A percentile compares a stretch with the other conserved stretches of the same genome.
Evolutionary conservation across 2,888 invertebrate genomes (phyloP).

Genomic region (Tetanocera ferruginea): DNA sequence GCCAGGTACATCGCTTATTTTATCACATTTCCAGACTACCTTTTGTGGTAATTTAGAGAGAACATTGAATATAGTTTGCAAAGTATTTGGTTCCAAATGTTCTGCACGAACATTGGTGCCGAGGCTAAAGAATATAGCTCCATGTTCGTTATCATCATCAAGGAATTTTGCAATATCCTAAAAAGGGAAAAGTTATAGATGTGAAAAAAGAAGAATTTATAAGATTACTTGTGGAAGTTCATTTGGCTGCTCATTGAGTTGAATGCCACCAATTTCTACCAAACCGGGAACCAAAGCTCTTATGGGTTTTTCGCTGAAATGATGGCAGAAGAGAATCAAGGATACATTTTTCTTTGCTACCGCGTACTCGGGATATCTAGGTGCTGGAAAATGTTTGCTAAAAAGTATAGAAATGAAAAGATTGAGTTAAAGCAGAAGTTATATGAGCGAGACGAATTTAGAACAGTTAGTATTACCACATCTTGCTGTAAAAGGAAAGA

Average conservation of each 20-base stretch:
- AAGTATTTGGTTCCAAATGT: slow-evolving; percentile 70
- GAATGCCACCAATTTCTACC: slow-evolving; percentile 65
- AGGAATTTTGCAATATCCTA: slow-evolving; percentile 62
- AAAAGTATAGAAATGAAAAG: slow-evolving; percentile 16
- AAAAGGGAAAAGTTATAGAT: neutral
- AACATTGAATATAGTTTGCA: slow-evolving; percentile 72
- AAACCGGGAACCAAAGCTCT: slow-evolving; percentile 60
- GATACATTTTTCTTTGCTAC: slow-evolving; percentile 56
- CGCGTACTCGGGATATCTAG: slow-evolving; percentile 54
- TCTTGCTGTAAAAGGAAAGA: too few relatives aligned
- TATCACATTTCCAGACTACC: slow-evolving; percentile 76
- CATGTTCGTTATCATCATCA: slow-evolving; percentile 64
- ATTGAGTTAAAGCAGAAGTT: neutral
- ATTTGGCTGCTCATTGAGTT: slow-evolving; percentile 56
- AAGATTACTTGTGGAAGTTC: slow-evolving; percentile 51
- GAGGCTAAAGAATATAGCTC: slow-evolving; percentile 68
- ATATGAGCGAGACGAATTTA: too few relatives aligned
- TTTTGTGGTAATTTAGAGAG: slow-evolving; percentile 74
- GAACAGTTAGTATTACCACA: too few relatives aligned
- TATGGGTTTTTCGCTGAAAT: slow-evolving; percentile 60
- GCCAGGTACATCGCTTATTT: slow-evolving; percentile 61
- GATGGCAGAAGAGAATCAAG: slow-evolving; percentile 60
- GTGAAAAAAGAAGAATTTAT: neutral
- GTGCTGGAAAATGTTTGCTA: slow-evolving; percentile 50
- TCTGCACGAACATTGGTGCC: slow-evolving; percentile 66